Percentiles rank a stretch among this genome's conserved stretches.
Evolutionary conservation across 2,888 invertebrate genomes (phyloP).

Genomic region (Synergus gifuensis): DNA sequence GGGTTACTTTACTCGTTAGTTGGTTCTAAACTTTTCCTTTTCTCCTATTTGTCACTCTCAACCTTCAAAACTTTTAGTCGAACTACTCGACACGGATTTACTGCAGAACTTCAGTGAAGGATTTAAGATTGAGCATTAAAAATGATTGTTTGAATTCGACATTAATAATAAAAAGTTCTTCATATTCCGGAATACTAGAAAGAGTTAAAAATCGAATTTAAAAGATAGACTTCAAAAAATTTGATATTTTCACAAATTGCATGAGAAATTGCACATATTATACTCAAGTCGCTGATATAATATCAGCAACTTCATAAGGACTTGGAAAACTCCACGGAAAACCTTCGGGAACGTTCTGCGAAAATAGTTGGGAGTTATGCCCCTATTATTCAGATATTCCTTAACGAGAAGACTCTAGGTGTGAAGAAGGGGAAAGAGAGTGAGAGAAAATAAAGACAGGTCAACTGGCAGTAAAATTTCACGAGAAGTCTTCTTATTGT

Average conservation of each 20-base stretch:
- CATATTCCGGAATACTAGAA: background rate
- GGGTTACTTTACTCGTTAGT: conserved; percentile 34
- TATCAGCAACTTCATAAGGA: conserved; percentile 32
- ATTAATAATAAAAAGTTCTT: background rate
- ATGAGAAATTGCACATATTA: no score
- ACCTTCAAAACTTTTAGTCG: conserved; percentile 26
- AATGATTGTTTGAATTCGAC: background rate
- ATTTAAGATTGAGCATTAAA: conserved; percentile 23
- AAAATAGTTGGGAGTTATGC: conserved; percentile 23
- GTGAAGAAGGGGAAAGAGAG: conserved; percentile 2
- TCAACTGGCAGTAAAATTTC: conserved; percentile 16
- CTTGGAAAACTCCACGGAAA: conserved; percentile 33
- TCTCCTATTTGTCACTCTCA: conserved; percentile 29
- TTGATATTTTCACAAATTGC: background rate
- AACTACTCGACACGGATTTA: conserved; percentile 18
- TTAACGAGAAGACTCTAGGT: conserved; percentile 23
- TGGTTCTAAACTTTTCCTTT: conserved; percentile 26
- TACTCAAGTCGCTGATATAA: background rate
- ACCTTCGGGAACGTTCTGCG: conserved; percentile 18
- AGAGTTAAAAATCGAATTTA: background rate
- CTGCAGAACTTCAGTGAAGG: conserved; percentile 14
- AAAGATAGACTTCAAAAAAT: background rate
- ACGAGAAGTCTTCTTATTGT: conserved; percentile 5
- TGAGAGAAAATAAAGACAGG: conserved; percentile 15
- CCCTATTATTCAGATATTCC: conserved; percentile 36